These are phyloP conservation scores for Turritopsis rubra DNA, from an alignment of 30 jellyfish, hydroid and myxozoan species.

Conservation along the genomic window DNA sequence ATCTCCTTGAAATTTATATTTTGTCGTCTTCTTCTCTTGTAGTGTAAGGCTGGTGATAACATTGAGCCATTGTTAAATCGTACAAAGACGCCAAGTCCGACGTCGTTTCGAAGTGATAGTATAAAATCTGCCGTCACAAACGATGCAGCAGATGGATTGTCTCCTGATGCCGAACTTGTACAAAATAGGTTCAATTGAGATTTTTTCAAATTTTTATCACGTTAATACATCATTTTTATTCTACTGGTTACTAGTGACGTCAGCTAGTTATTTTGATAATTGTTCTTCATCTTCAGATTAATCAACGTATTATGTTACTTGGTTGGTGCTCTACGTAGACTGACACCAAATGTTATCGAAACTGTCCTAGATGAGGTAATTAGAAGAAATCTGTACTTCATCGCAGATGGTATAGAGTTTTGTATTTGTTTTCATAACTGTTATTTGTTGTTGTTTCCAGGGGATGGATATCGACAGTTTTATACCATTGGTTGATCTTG, in stretches of 20 bases:
- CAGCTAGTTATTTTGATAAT: neutral
- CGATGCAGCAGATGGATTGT: conserved; percentile 23
- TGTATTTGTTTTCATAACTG: no score
- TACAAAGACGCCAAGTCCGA: conserved; percentile 55
- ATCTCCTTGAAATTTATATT: neutral
- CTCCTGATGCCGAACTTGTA: conserved; percentile 35
- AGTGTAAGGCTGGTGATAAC: conserved; percentile 27
- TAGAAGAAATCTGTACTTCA: neutral
- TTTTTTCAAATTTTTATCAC: neutral
- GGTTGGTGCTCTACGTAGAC: conserved; percentile 30
- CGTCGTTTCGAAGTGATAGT: conserved; percentile 39
- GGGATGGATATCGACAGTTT: conserved; percentile 42
- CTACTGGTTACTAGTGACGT: conserved; percentile 19
- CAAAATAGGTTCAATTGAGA: conserved; percentile 47
- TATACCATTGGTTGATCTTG: conserved; percentile 45
- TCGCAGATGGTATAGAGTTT: conserved; percentile 4
- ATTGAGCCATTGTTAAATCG: conserved; percentile 26
- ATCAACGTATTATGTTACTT: conserved; percentile 28
- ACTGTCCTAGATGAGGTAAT: conserved; percentile 57
- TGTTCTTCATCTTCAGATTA: conserved; percentile 22
- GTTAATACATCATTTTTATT: no score
- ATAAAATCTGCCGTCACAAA: conserved; percentile 8
- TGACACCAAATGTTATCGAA: conserved; percentile 54
- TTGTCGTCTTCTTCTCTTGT: neutral
- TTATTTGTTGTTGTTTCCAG: conserved; percentile 18